These are phyloP conservation scores for Rhimphoctona megacephalus DNA, from an alignment of 2,888 invertebrate species.

Conservation along the genomic window DNA sequence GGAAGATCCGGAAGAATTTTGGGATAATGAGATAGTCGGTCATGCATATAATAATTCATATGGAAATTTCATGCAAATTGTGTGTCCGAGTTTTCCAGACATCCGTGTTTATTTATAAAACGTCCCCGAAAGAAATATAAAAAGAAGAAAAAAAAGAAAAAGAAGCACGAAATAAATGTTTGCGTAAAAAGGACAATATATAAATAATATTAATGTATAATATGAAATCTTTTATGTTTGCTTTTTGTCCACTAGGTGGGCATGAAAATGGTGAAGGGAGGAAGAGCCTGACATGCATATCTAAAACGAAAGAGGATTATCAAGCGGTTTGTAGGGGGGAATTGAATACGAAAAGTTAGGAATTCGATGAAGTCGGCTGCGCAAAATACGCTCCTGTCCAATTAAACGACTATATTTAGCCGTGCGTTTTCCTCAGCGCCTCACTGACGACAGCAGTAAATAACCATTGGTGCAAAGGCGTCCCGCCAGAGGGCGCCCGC, in stretches of 20 bases:
- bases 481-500: background rate
- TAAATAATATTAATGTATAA: background rate
- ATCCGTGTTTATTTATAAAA: background rate
- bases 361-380: background rate
- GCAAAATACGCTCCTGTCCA: background rate
- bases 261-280: constrained; percentile 29
- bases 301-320: background rate
- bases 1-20: background rate
- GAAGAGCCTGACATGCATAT: background rate
- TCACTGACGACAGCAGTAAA: no score
- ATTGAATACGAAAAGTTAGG: background rate
- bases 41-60: background rate
- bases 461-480: constrained; percentile 8
- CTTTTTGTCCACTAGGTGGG: constrained; percentile 54
- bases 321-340: background rate
- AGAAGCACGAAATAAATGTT: background rate
- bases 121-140: background rate
- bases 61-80: background rate
- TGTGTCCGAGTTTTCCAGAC: background rate
- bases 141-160: background rate
- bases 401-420: background rate
- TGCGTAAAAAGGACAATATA: background rate
- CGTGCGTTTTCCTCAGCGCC: background rate
- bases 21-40: background rate
- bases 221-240: background rate